Conservation (phyloP, 2,888 invertebrate species). For the Andrena camellia region DNA sequence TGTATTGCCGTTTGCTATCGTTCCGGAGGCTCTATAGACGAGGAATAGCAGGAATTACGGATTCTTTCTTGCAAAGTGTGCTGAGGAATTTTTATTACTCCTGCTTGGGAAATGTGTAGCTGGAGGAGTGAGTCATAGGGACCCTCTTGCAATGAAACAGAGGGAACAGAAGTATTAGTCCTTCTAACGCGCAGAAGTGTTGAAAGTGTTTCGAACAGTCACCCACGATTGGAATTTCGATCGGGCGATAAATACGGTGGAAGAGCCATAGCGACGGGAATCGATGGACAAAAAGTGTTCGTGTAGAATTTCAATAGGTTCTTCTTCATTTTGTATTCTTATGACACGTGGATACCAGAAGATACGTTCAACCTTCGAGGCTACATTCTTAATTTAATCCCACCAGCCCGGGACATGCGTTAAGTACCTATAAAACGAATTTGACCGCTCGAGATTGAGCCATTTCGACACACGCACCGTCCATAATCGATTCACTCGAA, state of each 20-base stretch:
- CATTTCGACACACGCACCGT: conserved; percentile 16
- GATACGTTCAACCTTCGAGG: background rate
- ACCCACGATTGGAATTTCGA: too few species aligned
- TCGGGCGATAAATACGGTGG: too few species aligned
- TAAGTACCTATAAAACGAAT: background rate
- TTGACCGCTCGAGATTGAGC: conserved; percentile 20
- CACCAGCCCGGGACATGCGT: background rate
- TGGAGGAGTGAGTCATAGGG: too few species aligned
- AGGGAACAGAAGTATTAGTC: too few species aligned
- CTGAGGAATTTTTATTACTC: too few species aligned
- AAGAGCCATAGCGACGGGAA: too few species aligned
- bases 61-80: background rate
- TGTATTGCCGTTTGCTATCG: background rate
- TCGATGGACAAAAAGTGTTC: background rate
- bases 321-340: background rate
- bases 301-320: background rate
- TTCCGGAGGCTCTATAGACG: background rate
- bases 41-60: background rate
- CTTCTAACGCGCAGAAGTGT: too few species aligned
- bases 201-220: too few species aligned
- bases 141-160: too few species aligned
- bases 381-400: background rate
- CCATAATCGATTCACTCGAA: conserved; percentile 30
- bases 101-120: too few species aligned
- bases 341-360: too few species aligned